Evolutionary conservation across 2,888 invertebrate species (phyloP), one percentile per base, ranked within the genome.

Genomic region (Brachypalpus laphriformis): DNA sequence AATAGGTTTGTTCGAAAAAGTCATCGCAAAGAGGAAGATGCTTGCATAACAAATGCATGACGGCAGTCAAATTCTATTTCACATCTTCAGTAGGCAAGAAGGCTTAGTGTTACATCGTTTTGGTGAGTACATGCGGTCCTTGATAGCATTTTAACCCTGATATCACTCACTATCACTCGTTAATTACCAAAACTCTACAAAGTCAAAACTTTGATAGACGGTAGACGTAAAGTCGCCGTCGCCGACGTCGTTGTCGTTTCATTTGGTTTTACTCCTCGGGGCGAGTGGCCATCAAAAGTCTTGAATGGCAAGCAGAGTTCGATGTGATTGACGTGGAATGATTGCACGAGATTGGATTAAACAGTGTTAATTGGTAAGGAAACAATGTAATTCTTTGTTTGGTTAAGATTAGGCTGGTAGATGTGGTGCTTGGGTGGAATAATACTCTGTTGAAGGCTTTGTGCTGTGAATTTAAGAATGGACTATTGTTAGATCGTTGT

Each of bases 251-350:
- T 42, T 45, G n/a, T 47, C 22, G n/a, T 28, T 59, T n/a, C n/a
- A 37, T 34, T 45, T 42, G 34, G 57, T 63, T 22, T 28, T 28
- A 6, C 25, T 18, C 37, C 54, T 49, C n/a, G 16, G 28, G 34
- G 37, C 45, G 31, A 49, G 22, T 51, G 74, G 20, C 74, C 59
- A 59, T 61, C 45, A 45, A 66, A 34, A 25, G 34, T 74, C 51
- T 42, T 5, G 31, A 51, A 25, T 49, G 59, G 49, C 16, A 49
- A 18, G 16, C 49, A 8, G 11, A 65, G 31, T 34, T 3, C 8
- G 57, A 54, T 37, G n/a, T 74, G 74, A 80, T 80, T 80, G 78
- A 80, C 40, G 22, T 37, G 37, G 18, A 54, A 51, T n/a, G 49
- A 51, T 14, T 45, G 61, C 9, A 2, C 20, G 40, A 11, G 47